Conservation (phyloP, 2,888 invertebrate genomes). For the Nemapogon koenigi region DNA sequence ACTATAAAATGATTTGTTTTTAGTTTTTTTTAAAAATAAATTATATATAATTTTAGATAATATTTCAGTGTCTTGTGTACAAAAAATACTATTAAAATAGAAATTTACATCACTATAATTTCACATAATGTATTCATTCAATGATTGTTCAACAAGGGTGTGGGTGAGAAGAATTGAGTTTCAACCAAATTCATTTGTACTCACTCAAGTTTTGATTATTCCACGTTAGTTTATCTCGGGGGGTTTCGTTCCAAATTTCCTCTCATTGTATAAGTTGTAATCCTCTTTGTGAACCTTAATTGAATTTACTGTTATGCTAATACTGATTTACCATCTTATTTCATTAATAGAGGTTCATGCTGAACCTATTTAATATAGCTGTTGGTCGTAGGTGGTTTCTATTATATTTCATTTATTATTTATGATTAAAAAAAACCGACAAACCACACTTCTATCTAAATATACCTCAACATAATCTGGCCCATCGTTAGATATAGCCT, state of each 20-base stretch:
- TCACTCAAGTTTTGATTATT: conserved; percentile 58
- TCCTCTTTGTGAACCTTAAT: conserved; percentile 64
- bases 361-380: conserved; percentile 62
- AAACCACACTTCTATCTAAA: no score
- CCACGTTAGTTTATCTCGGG: conserved; percentile 52
- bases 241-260: conserved; percentile 18
- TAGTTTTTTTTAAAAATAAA: no score
- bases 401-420: no score
- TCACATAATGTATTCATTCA: conserved; percentile 5
- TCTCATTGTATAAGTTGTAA: conserved; percentile 63
- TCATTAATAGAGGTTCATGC: conserved; percentile 63
- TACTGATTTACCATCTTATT: conserved; percentile 66
- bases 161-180: conserved; percentile 25
- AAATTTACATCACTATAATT: neutral
- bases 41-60: no score
- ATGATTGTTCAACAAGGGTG: conserved; percentile 15
- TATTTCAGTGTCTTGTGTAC: no score
- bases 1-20: no score
- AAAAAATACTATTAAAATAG: no score
- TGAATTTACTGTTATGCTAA: conserved; percentile 65
- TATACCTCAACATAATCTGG: no score
- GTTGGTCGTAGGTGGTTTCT: conserved; percentile 59
- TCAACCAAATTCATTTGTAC: conserved; percentile 38
- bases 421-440: no score
- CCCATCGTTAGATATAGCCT: no score